A percentile compares a stretch with the other conserved stretches of the same genome.
These are phyloP conservation scores for Lasioglossum baleicum DNA, from an alignment of 1,140 invertebrate species.

Conservation along the genomic window DNA sequence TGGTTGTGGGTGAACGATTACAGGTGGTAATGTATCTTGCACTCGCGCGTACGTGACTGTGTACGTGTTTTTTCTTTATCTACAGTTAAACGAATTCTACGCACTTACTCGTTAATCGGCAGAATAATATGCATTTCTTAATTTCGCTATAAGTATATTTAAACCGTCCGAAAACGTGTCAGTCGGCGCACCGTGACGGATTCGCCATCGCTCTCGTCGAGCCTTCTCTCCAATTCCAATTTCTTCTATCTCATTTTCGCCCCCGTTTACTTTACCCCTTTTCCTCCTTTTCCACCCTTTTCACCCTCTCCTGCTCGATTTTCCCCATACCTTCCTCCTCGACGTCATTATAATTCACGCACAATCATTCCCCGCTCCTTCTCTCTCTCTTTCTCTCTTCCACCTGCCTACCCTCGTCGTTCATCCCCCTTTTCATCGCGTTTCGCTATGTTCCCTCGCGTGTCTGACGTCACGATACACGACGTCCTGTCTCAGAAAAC, in stretches of 20 bases:
- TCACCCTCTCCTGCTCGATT: too few relatives aligned
- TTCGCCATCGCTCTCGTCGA: constrained; percentile 66
- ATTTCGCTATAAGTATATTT: constrained; percentile 66
- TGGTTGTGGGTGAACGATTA: constrained; percentile 57
- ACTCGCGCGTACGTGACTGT: constrained; percentile 71
- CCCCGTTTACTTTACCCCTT: background rate
- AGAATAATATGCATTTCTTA: constrained; percentile 73
- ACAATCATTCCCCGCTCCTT: too few relatives aligned
- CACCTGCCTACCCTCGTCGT: too few relatives aligned
- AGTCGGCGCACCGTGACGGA: constrained; percentile 72
- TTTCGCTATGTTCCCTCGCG: too few relatives aligned
- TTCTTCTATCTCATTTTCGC: background rate
- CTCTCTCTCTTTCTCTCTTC: too few relatives aligned
- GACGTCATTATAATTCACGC: too few relatives aligned
- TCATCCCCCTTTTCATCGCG: too few relatives aligned
- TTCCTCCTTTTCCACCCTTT: too few relatives aligned
- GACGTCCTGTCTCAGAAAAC: too few relatives aligned
- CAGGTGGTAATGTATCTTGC: constrained; percentile 66
- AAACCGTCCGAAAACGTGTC: constrained; percentile 71
- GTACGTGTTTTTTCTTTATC: constrained; percentile 72
- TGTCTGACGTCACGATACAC: too few relatives aligned
- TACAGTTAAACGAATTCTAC: constrained; percentile 77
- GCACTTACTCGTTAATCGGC: constrained; percentile 75
- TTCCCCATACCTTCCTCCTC: too few relatives aligned
- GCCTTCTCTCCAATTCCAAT: too few relatives aligned